phyloP scores from a whole-genome alignment of 2,888 invertebrate species.

The Tinea semifulvella region DNA sequence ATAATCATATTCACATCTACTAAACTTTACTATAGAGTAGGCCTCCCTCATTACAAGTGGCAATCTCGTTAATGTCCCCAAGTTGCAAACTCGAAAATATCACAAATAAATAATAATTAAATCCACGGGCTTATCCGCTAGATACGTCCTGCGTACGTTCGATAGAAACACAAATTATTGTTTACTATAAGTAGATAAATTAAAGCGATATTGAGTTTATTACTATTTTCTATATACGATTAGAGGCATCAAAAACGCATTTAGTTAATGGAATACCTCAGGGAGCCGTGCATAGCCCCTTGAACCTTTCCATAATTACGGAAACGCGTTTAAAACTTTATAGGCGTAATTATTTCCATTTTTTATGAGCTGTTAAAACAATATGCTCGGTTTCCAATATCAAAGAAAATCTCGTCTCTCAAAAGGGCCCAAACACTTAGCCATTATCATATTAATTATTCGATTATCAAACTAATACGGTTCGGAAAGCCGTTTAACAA shows the following conservation, averaged over 20 bases:
- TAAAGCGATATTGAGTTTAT: no score
- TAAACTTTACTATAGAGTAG: no score
- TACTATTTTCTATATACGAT: no score
- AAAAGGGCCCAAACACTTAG: not conserved
- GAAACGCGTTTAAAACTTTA: conserved; percentile 8
- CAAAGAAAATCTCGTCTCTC: not conserved
- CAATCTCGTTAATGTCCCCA: no score
- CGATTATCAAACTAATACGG: conserved; percentile 23
- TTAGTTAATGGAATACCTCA: conserved; percentile 6
- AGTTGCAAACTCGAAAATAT: no score
- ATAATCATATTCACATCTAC: no score
- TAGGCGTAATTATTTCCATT: not conserved
- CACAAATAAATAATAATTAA: no score
- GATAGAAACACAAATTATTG: no score
- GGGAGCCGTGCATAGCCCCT: not conserved
- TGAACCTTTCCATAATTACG: not conserved
- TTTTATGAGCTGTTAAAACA: conserved; percentile 10
- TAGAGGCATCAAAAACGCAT: conserved; percentile 3
- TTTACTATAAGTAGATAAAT: no score
- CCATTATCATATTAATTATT: conserved; percentile 34
- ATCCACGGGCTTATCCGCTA: no score
- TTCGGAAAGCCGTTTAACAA: not conserved
- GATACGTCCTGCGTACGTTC: no score
- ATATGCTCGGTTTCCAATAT: not conserved
- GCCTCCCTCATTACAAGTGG: no score